Conservation (phyloP, 2,113 vertebrate species). For the Orycteropus afer region DNA sequence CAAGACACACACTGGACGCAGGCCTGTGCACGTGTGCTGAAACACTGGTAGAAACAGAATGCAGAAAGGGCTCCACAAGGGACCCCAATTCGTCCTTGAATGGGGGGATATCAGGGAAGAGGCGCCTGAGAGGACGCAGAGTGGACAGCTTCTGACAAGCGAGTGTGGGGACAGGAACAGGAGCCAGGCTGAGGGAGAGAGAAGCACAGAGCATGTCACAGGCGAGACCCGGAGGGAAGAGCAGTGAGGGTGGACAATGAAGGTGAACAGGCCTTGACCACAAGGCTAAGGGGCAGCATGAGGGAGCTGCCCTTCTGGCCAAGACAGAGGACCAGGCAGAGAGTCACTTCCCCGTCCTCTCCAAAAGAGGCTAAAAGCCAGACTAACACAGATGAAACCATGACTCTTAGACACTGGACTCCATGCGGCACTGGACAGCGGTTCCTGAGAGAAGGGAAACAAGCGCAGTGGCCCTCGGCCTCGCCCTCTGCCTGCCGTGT, state of each 20-base stretch:
- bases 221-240: not conserved
- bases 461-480: not conserved
- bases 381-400: not conserved
- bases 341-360: not conserved
- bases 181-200: not conserved
- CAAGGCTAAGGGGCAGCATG: not conserved
- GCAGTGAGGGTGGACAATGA: not conserved
- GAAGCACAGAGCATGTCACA: not conserved
- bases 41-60: not conserved
- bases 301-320: not conserved
- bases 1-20: too few species aligned
- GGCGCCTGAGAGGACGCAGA: not conserved
- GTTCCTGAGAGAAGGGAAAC: too few species aligned
- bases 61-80: not conserved
- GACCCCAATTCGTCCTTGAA: not conserved
- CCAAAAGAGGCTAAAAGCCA: not conserved
- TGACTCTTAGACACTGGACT: not conserved
- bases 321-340: not conserved
- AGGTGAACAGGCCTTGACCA: not conserved
- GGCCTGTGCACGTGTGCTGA: accelerated
- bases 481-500: too few species aligned
- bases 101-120: not conserved
- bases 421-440: not conserved
- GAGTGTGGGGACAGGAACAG: not conserved
- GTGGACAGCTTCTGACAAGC: not conserved